Evolutionary conservation across 2,888 invertebrate genomes (phyloP), one percentile per base, ranked within the genome.

Genomic region (Podotricha telesiphe): DNA sequence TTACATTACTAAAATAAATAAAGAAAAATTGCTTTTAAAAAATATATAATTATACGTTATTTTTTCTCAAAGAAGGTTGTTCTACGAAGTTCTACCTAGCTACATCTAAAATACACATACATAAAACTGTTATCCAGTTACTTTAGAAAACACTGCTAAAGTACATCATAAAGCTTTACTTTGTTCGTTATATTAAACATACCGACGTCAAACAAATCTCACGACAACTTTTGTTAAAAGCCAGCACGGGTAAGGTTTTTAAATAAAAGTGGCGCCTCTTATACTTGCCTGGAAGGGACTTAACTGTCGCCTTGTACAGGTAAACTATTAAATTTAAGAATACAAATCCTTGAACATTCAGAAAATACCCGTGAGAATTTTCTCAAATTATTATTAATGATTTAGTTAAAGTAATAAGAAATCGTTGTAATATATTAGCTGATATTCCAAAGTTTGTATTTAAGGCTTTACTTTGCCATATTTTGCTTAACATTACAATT

Each of bases 161-260:
- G 47, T 56, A 37, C 22, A 45, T 65, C 50, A 66, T 72, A 73
- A 74, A 72, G 67, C 71, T 47, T 37, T 65, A 34, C 73, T 73
- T 77, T 76, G 73, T 76, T 74, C 71, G 65, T 67, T 56, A 56
- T 63, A 65, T 67, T 69, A 64, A 78, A 78, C 76, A 80, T 81
- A 78, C 78, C 79, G 73, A 74, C 77, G 75, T 78, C 79, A 76
- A 69, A 75, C 75, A 79, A 82, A 82, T 82, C 79, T 80, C 72
- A 80, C 78, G 80, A 81, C 48, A 79, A 80, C 76, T 77, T 75
- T 77, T 77, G 76, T 77, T 74, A 75, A 80, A 81, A 84, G 78
- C 79, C 82, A 76, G 75, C 77, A 76, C 76, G 79, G 77, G 74
- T 77, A 77, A 77, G 77, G 65, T 70, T 48, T 55, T 55, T 73